Evolutionary conservation across 2,113 vertebrate species (phyloP), one percentile per base, ranked within the genome.

Genomic region (Lycocorax pyrrhopterus): DNA sequence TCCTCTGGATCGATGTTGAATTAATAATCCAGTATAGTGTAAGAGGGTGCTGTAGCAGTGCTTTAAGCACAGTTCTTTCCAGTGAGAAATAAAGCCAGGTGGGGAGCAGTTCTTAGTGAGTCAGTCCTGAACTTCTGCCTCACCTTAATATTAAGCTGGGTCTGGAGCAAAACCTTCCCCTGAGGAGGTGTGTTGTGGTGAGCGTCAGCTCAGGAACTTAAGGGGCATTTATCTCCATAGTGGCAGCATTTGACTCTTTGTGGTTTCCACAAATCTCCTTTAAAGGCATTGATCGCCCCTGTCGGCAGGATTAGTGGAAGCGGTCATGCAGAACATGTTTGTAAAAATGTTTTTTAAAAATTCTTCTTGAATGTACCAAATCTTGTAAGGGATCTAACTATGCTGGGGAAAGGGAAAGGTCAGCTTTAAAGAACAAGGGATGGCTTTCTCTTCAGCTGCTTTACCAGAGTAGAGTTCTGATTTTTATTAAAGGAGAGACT

Each of bases 201-300:
- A 98, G 96, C 51, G 5, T 97, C 96, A 95, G 92, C 96, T 97
- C 94, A 95, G 89, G 94, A 95, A 68, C 92, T 93, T 96, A 97
- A 97, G 97, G 97, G 97, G 96, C 96, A 98, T 98, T 98, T 98
- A 98, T 98, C 98, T 98, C 98, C 91, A 98, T 97, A 97, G 97
- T 95, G 97, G 96, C 94, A 98, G 96, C 52, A 79, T 97, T 98
- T 98, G 97, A 98, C 96, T 98, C 96, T 94, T 97, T 96, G 98
- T 97, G 98, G 98, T 98, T 97, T 97, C 97, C 96, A 98, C 97
- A 98, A 98, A 98, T 98, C 98, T 98, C 96, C 95, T 97, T 97
- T 98, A 98, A 97, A 98, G 95, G 96, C 98, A 98, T 98, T 98
- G 98, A 98, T 98, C 92, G 93, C 83, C 89, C 75, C 92, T 96